phyloP scores from a whole-genome alignment of 2,113 vertebrate species.

The Steatornis caripensis region DNA sequence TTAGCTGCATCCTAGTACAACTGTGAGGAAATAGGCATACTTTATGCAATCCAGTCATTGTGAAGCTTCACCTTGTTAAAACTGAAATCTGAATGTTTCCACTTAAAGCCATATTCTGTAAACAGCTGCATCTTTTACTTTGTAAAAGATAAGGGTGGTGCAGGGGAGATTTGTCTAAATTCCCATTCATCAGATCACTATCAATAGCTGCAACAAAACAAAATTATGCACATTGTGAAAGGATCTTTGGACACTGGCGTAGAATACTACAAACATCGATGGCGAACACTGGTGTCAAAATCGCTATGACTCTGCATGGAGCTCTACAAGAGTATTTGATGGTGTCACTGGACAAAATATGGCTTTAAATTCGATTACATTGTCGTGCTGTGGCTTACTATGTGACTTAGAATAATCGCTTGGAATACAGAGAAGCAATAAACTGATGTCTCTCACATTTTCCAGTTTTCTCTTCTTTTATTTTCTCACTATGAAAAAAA shows the following conservation, averaged over 20 bases:
- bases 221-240: constrained; percentile 64
- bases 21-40: constrained; percentile 70
- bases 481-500: constrained; percentile 68
- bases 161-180: constrained; percentile 22
- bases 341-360: constrained; percentile 80
- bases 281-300: constrained; percentile 64
- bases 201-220: constrained; percentile 67
- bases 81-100: constrained; percentile 69
- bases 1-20: constrained; percentile 75
- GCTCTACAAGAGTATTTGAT: constrained; percentile 51
- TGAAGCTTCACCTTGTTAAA: constrained; percentile 69
- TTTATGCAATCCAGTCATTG: constrained; percentile 73
- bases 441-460: constrained; percentile 74
- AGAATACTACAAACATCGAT: constrained; percentile 58
- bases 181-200: constrained; percentile 57
- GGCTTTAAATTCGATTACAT: constrained; percentile 79
- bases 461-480: constrained; percentile 77
- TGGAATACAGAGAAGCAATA: constrained; percentile 77
- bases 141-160: constrained; percentile 42
- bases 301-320: constrained; percentile 30
- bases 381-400: constrained; percentile 71
- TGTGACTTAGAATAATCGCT: constrained; percentile 72
- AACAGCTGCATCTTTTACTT: constrained; percentile 70
- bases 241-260: constrained; percentile 74
- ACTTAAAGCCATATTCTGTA: constrained; percentile 84